phyloP scores from a whole-genome alignment of 2,888 invertebrate species.

The Cheilosia urbana region DNA sequence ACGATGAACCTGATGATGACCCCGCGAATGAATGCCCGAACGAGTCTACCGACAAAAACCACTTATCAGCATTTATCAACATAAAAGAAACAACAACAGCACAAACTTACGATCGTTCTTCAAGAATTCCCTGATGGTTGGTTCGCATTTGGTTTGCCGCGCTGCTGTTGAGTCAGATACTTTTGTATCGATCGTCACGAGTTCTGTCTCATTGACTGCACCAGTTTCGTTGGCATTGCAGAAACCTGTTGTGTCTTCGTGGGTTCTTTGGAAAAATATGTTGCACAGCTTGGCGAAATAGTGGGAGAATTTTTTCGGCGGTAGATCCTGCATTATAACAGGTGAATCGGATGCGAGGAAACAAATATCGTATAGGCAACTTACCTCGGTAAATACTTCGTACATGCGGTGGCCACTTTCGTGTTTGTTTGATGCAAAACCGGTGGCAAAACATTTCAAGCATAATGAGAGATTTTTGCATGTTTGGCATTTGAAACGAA shows the following conservation, averaged over 20 bases:
- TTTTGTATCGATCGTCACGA: slow-evolving; percentile 75
- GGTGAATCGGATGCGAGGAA: neutral
- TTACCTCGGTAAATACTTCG: slow-evolving; percentile 81
- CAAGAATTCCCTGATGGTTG: slow-evolving; percentile 43
- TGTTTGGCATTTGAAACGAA: slow-evolving; percentile 82
- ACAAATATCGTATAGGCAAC: neutral
- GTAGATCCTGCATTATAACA: slow-evolving; percentile 78
- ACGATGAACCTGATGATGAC: slow-evolving; percentile 76
- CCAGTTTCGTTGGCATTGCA: slow-evolving; percentile 79
- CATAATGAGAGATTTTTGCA: slow-evolving; percentile 82
- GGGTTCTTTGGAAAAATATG: slow-evolving; percentile 77
- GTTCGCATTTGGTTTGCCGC: slow-evolving; percentile 38
- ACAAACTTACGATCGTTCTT: slow-evolving; percentile 59
- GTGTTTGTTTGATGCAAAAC: slow-evolving; percentile 80
- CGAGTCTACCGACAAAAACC: slow-evolving; percentile 29
- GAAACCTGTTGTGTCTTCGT: slow-evolving; percentile 79
- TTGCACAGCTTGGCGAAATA: slow-evolving; percentile 80
- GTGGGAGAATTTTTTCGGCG: slow-evolving; percentile 79
- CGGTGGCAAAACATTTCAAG: slow-evolving; percentile 82
- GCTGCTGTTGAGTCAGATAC: slow-evolving; percentile 47
- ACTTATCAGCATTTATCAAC: slow-evolving; percentile 3
- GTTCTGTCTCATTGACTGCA: slow-evolving; percentile 77
- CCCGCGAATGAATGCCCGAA: slow-evolving; percentile 77
- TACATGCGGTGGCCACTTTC: slow-evolving; percentile 81
- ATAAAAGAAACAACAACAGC: neutral